Conservation (phyloP, 2,888 invertebrate genomes). For the Furcula furcula region DNA sequence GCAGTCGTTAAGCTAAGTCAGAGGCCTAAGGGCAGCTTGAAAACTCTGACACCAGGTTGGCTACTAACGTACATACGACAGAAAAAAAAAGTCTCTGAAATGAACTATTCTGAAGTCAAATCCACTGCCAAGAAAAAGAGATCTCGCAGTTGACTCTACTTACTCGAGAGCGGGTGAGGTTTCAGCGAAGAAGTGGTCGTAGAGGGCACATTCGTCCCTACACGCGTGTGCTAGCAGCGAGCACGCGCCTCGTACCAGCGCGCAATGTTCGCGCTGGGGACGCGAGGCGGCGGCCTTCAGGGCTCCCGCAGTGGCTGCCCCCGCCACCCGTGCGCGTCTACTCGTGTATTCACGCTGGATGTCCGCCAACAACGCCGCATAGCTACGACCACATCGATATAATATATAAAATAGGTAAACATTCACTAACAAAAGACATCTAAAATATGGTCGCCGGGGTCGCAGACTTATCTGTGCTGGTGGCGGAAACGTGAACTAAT, state of each 20-base stretch:
- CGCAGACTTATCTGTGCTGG: too few relatives aligned
- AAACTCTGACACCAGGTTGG: too few relatives aligned
- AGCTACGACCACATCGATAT: conserved; percentile 83
- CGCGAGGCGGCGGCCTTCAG: conserved; percentile 86
- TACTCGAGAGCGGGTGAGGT: conserved; percentile 85
- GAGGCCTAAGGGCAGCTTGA: too few relatives aligned
- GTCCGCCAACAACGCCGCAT: conserved; percentile 88
- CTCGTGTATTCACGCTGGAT: conserved; percentile 84
- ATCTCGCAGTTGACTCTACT: conserved; percentile 32
- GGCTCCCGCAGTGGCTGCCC: conserved; percentile 85
- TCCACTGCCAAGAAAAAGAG: background rate
- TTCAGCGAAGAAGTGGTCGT: conserved; percentile 92
- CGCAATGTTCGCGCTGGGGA: conserved; percentile 88
- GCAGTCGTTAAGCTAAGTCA: too few relatives aligned
- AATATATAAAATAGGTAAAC: too few relatives aligned
- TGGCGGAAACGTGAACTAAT: too few relatives aligned
- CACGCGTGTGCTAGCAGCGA: conserved; percentile 96
- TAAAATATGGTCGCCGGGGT: too few relatives aligned
- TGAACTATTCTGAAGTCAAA: too few relatives aligned
- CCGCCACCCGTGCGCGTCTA: conserved; percentile 83
- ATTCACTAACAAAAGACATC: too few relatives aligned
- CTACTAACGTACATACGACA: too few relatives aligned
- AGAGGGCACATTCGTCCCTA: conserved; percentile 96
- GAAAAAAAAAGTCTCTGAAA: too few relatives aligned
- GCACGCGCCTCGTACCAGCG: conserved; percentile 92